phyloP scores from a whole-genome alignment of 2,888 invertebrate genomes.

The Thyatira batis region DNA sequence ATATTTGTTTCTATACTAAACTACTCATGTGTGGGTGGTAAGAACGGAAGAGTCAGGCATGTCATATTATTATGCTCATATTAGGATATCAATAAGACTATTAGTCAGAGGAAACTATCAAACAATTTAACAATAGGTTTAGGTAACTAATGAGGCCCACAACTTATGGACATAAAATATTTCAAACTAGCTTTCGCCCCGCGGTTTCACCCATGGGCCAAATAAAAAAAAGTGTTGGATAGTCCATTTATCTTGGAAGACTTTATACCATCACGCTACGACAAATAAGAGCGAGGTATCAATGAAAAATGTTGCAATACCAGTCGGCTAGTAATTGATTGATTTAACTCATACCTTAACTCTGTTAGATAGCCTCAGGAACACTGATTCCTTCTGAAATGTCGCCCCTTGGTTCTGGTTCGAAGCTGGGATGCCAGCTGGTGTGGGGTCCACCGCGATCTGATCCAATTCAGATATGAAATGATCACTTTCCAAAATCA shows the following conservation, averaged over 20 bases:
- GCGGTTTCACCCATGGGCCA: too few species aligned
- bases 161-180: too few species aligned
- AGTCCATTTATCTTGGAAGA: too few species aligned
- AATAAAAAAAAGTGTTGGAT: too few species aligned
- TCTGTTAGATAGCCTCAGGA: conserved; percentile 96
- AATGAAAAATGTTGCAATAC: too few species aligned
- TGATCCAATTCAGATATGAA: conserved; percentile 81
- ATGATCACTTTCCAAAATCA: conserved; percentile 73
- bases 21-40: too few species aligned
- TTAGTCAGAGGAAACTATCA: background rate
- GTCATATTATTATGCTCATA: too few species aligned
- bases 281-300: too few species aligned
- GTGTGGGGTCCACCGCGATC: conserved; percentile 72
- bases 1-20: too few species aligned
- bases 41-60: background rate
- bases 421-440: conserved; percentile 53
- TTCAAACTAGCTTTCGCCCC: too few species aligned
- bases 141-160: too few species aligned
- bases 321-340: background rate
- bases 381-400: conserved; percentile 95
- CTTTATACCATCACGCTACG: too few species aligned
- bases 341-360: conserved; percentile 87
- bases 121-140: background rate
- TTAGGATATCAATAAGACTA: background rate
- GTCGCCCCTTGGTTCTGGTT: conserved; percentile 62